A percentile compares a stretch with the other conserved stretches of the same genome.
Conservation (phyloP, 2,888 invertebrate species). For the Limnephilus rhombicus region DNA sequence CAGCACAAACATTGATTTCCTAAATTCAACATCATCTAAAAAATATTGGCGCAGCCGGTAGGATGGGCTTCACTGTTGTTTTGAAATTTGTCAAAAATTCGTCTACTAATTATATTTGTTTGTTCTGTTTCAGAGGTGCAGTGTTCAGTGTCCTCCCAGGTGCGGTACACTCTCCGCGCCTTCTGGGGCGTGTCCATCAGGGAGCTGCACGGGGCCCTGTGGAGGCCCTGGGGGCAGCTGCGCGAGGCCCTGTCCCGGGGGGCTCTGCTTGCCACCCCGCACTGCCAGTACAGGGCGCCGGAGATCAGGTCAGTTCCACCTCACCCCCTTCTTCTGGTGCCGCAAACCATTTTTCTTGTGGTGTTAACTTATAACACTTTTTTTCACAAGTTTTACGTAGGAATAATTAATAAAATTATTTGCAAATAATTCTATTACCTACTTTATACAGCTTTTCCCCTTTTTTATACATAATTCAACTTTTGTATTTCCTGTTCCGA, state of each 20-base stretch:
- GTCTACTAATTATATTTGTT: slow-evolving; percentile 7
- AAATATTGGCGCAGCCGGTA: too few relatives aligned
- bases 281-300: slow-evolving; percentile 67
- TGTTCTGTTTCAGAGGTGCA: slow-evolving; percentile 81
- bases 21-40: too few relatives aligned
- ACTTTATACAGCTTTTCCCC: too few relatives aligned
- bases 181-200: slow-evolving; percentile 90
- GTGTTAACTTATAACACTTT: too few relatives aligned
- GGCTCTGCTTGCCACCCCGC: slow-evolving; percentile 70
- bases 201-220: slow-evolving; percentile 86
- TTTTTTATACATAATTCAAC: too few relatives aligned
- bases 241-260: slow-evolving; percentile 80
- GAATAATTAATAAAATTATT: too few relatives aligned
- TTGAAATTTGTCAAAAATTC: slow-evolving; percentile 2
- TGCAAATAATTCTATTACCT: too few relatives aligned
- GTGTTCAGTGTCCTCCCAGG: slow-evolving; percentile 86
- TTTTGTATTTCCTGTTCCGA: too few relatives aligned
- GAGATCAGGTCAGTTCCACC: slow-evolving; percentile 66
- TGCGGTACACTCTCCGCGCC: slow-evolving; percentile 84
- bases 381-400: too few relatives aligned
- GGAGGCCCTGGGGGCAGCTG: slow-evolving; percentile 84
- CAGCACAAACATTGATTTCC: too few relatives aligned
- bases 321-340: too few relatives aligned
- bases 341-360: too few relatives aligned
- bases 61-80: background rate